phyloP scores from a whole-genome alignment of 2,113 vertebrate genomes.

The Cranoglanis bouderius region DNA sequence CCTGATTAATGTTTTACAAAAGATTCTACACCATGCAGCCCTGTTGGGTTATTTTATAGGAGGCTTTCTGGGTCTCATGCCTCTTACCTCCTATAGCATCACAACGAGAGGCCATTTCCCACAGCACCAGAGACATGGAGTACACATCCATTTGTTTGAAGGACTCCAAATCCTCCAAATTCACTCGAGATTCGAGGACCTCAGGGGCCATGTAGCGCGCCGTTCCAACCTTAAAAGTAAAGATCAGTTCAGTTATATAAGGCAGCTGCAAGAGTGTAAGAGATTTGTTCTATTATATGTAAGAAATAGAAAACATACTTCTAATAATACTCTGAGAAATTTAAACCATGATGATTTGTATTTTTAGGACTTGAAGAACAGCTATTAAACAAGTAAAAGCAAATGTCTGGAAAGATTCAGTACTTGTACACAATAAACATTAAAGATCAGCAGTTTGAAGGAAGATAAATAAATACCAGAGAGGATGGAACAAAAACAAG shows the following conservation, averaged over 20 bases:
- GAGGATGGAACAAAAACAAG: neutral
- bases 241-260: neutral
- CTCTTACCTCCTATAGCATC: conserved; percentile 79
- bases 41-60: neutral
- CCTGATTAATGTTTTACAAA: neutral
- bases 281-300: neutral
- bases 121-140: conserved; percentile 86
- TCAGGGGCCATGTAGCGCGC: conserved; percentile 93
- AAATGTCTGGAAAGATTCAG: neutral
- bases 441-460: neutral
- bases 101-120: conserved; percentile 90
- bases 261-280: neutral
- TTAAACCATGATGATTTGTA: neutral
- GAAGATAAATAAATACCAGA: neutral
- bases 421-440: neutral
- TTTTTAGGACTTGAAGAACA: neutral
- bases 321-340: neutral
- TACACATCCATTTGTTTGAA: conserved; percentile 95
- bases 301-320: neutral
- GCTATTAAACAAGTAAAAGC: neutral
- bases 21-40: neutral
- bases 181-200: conserved; percentile 89
- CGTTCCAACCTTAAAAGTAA: conserved; percentile 79
- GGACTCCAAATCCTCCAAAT: conserved; percentile 88
- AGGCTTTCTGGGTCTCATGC: neutral